Percentiles rank a stretch among this genome's conserved stretches.
phyloP scores from a whole-genome alignment of 2,888 invertebrate genomes.

The Parasteatoda lunata region DNA sequence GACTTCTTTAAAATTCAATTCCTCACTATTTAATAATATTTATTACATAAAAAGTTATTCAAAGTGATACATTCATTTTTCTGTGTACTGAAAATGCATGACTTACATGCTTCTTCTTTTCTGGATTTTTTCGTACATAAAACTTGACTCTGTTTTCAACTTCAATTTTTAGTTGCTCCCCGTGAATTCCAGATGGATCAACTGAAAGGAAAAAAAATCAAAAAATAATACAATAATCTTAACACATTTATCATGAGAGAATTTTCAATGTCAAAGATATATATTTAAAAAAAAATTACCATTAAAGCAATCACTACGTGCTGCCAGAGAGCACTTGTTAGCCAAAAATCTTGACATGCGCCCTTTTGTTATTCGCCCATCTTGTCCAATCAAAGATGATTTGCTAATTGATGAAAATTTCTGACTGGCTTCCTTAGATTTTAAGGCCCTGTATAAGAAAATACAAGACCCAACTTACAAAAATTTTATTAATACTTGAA shows the following conservation, averaged over 20 bases:
- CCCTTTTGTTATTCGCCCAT: constrained; percentile 95
- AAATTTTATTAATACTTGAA: not conserved
- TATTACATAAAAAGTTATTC: too few relatives aligned
- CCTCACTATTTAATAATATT: too few relatives aligned
- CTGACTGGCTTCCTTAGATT: constrained; percentile 91
- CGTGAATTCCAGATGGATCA: constrained; percentile 79
- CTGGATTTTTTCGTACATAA: constrained; percentile 85
- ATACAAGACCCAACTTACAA: not conserved
- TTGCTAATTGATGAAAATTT: constrained; percentile 98
- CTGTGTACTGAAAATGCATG: constrained; percentile 77
- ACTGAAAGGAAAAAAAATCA: constrained; percentile 54
- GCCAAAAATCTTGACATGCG: constrained; percentile 98
- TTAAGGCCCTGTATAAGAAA: constrained; percentile 77
- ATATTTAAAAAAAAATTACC: constrained; percentile 76
- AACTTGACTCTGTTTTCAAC: constrained; percentile 95
- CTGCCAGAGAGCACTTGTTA: constrained; percentile 99
- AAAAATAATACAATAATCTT: not conserved
- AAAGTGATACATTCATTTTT: too few relatives aligned
- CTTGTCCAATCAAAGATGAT: constrained; percentile 97
- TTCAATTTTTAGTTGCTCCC: constrained; percentile 89
- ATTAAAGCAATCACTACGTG: constrained; percentile 96
- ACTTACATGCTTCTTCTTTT: constrained; percentile 88
- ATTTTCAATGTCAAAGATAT: not conserved
- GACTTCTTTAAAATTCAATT: too few relatives aligned
- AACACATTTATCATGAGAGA: not conserved